Evolutionary conservation across 2,888 invertebrate species (phyloP).

Genomic region (Diploptera punctata): DNA sequence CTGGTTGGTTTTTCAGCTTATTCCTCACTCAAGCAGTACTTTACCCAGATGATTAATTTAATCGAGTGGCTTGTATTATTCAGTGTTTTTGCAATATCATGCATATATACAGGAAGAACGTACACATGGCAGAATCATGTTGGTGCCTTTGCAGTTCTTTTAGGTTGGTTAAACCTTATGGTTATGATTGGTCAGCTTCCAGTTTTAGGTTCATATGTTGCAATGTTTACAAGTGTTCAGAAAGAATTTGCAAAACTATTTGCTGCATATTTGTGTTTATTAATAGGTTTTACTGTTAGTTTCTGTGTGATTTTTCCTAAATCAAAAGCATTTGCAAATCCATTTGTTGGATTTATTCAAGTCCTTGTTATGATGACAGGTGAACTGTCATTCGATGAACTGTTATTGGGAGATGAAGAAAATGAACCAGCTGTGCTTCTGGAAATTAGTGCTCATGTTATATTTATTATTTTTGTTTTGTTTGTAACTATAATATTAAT

Average conservation of each 20-base stretch:
- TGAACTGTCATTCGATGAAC: conserved; percentile 74
- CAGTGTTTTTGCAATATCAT: conserved; percentile 83
- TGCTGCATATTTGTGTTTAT: conserved; percentile 82
- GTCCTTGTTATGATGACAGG: conserved; percentile 91
- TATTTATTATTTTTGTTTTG: conserved; percentile 79
- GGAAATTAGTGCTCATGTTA: conserved; percentile 82
- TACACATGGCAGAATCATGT: conserved; percentile 88
- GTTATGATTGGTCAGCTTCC: conserved; percentile 86
- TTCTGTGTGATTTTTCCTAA: conserved; percentile 86
- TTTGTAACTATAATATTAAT: conserved; percentile 87
- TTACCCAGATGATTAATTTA: conserved; percentile 83
- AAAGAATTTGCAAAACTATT: conserved; percentile 87
- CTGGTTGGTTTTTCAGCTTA: conserved; percentile 83
- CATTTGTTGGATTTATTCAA: conserved; percentile 83
- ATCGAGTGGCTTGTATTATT: conserved; percentile 88
- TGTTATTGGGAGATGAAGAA: conserved; percentile 44
- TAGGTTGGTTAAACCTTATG: conserved; percentile 91
- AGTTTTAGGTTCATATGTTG: conserved; percentile 87
- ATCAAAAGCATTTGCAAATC: conserved; percentile 81
- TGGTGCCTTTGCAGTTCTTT: conserved; percentile 83
- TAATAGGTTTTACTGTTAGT: conserved; percentile 86
- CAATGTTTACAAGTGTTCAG: conserved; percentile 89
- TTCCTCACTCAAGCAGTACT: conserved; percentile 79
- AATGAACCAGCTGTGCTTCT: conserved; percentile 61
- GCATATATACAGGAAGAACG: conserved; percentile 76